Evolutionary conservation across 1,140 invertebrate species (phyloP), one percentile per base, ranked within the genome.

Genomic region (Panagrolaimus sp.): DNA sequence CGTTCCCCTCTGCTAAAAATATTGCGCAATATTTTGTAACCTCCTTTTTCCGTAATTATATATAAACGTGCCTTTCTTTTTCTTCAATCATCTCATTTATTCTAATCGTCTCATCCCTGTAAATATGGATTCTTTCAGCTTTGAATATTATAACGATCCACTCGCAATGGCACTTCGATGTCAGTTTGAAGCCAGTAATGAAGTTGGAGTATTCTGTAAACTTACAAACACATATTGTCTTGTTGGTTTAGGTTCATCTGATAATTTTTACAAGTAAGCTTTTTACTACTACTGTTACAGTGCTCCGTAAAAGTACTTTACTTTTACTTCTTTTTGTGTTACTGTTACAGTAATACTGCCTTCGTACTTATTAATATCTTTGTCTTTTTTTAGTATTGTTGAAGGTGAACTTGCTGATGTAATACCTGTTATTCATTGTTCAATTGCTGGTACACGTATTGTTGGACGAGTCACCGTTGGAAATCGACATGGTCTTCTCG

Each of bases 171-270:
- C 96, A 82, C 88, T 96, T 45, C 89, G 96, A 76, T 90, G 92
- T 51, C 92, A 98, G 85, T 98, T 96, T 84, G 96, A 98, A 86
- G 95, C 95, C 82, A 97, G 93, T 85, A 96, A 97, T 84, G 96
- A 99, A 86, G 88, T 99, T 63, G 96, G 96, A 46, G 96, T 98
- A 38, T 99, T 99, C 84, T 89, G 92, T 43, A 97, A 94, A 86
- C 84, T 99, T 65, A 99, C 96, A 77, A 99, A 99, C 86, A 87
- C 91, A 3, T 99, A 98, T 83, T 98, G 95, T 84, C 86, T 99
- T 53, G 93, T 96, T 38, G 95, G 92, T 14, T 96, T 98, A 74
- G 96, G 95, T 57, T 93, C 92, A 16, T 93, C 93, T 1, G 93
- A 96, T 85, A 96, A 97, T 84, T 99, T 98, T 85, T 98, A 98